Conservation (phyloP, 2,888 invertebrate genomes). For the Latheticus oryzae region DNA sequence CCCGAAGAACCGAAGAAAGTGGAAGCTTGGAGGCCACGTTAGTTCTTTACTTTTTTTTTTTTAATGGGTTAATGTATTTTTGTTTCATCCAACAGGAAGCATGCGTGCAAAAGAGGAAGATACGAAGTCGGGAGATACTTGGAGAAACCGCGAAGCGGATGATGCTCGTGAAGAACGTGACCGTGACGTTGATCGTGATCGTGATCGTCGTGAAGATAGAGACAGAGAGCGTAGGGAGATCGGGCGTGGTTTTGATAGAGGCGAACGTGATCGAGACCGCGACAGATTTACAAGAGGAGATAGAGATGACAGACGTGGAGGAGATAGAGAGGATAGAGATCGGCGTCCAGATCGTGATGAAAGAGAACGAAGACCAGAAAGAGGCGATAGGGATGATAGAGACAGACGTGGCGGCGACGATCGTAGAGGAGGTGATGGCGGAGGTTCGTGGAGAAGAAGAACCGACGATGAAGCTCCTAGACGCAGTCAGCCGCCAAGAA, state of each 20-base stretch:
- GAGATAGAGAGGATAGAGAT: slow-evolving; percentile 2
- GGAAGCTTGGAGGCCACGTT: slow-evolving; percentile 55
- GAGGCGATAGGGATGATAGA: slow-evolving; percentile 23
- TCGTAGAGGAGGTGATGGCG: slow-evolving; percentile 44
- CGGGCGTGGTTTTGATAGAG: slow-evolving; percentile 1
- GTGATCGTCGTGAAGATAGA: slow-evolving; percentile 6
- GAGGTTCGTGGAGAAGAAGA: slow-evolving; percentile 47
- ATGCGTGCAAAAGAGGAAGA: slow-evolving; percentile 30
- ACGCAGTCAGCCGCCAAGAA: slow-evolving; percentile 43
- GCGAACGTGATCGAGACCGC: slow-evolving; percentile 14
- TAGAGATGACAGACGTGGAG: slow-evolving; percentile 11
- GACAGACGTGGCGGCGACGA: slow-evolving; percentile 33
- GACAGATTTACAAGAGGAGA: slow-evolving; percentile 6
- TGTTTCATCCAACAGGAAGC: slow-evolving; percentile 3
- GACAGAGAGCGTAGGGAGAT: slow-evolving; percentile 7
- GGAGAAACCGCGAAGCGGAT: slow-evolving; percentile 25
- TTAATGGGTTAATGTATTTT: neutral
- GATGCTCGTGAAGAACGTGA: slow-evolving; percentile 28
- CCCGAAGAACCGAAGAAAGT: slow-evolving; percentile 51
- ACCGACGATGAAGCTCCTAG: slow-evolving; percentile 42
- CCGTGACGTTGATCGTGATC: slow-evolving; percentile 21
- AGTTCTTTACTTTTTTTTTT: slow-evolving; percentile 20
- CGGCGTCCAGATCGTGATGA: slow-evolving; percentile 6
- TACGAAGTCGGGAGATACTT: slow-evolving; percentile 26
- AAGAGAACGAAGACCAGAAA: slow-evolving; percentile 8